Conservation (phyloP, 2,113 vertebrate species). For the Megaceryle torquata region DNA sequence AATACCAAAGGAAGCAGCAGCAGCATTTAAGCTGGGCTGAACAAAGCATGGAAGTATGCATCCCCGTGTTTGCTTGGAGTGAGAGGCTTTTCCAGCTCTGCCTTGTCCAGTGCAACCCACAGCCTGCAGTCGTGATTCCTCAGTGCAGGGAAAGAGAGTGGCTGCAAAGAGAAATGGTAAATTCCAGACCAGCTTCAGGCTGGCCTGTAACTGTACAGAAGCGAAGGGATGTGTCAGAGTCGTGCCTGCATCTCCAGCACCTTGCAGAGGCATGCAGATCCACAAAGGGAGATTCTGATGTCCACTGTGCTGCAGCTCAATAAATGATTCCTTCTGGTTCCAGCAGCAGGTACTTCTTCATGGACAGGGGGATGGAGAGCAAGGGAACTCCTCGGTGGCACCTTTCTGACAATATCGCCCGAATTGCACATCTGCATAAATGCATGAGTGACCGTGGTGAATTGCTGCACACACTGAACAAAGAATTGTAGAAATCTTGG, state of each 20-base stretch:
- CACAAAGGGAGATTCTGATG: accelerated
- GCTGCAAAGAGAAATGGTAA: background rate
- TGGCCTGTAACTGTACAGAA: background rate
- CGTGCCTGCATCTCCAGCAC: background rate
- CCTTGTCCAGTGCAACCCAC: background rate
- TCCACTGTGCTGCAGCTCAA: conserved; percentile 10
- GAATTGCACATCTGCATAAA: conserved; percentile 86
- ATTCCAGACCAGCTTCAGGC: background rate
- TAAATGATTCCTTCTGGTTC: conserved; percentile 88
- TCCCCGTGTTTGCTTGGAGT: background rate
- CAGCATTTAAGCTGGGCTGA: background rate
- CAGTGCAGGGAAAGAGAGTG: background rate
- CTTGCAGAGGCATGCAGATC: accelerated
- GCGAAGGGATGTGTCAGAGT: background rate
- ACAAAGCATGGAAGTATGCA: background rate
- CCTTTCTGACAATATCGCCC: conserved; percentile 65
- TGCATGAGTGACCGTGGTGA: conserved; percentile 89
- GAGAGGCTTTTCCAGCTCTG: background rate
- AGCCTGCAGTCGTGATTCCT: background rate
- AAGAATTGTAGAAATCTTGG: conserved; percentile 87
- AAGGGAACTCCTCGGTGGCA: conserved; percentile 78
- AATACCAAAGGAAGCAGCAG: background rate
- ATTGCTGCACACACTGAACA: conserved; percentile 87
- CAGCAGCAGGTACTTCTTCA: conserved; percentile 90
- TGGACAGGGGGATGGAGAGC: conserved; percentile 80